Conservation (phyloP, 2,888 invertebrate species). For the Melieria picta region DNA sequence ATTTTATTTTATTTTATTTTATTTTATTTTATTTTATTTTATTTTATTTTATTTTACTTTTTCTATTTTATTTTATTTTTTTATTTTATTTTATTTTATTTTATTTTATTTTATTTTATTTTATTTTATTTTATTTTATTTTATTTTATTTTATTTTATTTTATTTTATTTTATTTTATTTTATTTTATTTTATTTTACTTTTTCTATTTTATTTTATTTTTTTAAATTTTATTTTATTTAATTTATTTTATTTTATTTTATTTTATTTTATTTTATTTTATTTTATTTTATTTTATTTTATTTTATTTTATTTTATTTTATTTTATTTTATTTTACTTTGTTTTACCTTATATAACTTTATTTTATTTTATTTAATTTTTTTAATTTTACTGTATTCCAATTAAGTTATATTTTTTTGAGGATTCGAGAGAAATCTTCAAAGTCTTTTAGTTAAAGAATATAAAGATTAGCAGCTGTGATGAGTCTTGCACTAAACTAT, state of each 20-base stretch:
- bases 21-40: slow-evolving; percentile 4
- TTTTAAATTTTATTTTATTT: background rate
- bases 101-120: slow-evolving; percentile 3
- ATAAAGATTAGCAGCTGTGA: too few relatives aligned
- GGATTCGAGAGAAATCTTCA: too few relatives aligned
- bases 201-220: background rate
- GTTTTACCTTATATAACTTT: background rate
- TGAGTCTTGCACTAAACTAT: too few relatives aligned
- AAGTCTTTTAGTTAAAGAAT: too few relatives aligned
- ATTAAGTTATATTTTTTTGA: too few relatives aligned
- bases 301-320: slow-evolving; percentile 2
- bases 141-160: slow-evolving; percentile 6
- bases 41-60: background rate
- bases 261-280: background rate
- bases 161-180: background rate
- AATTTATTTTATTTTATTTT: slow-evolving; percentile 5
- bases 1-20: background rate
- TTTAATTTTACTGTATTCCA: too few relatives aligned
- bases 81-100: background rate
- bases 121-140: background rate
- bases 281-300: slow-evolving; percentile 4
- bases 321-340: background rate
- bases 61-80: background rate
- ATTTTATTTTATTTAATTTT: background rate
- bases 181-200: background rate